Evolutionary conservation across 2,797 vertebrate genomes (phyloP), one percentile per base, ranked within the genome.

Genomic region (Gila robusta): DNA sequence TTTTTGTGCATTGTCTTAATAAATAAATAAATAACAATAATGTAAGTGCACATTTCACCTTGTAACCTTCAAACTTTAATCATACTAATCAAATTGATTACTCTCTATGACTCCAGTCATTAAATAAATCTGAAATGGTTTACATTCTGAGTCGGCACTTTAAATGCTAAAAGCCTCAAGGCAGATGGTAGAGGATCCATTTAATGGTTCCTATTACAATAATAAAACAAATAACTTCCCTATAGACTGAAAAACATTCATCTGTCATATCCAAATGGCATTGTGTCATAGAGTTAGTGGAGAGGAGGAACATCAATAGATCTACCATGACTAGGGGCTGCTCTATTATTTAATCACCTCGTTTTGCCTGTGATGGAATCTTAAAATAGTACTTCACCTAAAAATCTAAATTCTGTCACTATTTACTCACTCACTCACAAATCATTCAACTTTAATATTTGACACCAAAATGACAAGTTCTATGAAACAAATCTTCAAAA

Each of bases 141-240:
- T 83, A 23, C 28, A 49, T 52, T 44, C 10, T 16, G 5, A 54
- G n/a, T 26, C 3, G 35, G 10, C 21, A 39, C 5, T 23, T 82
- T 77, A 74, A 14, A 59, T 23, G 70, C 32, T 28, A 74, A 83
- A 1, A n/a, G 7, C 67, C 28, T 5, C 32, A 41, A 64, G 41
- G 54, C 32, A 77, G 17, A 56, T 72, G 6, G 7, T 69, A 70
- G 47, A 74, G 66, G 79, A 89, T 82, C 32, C 21, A 59, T 54
- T 83, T 41, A 35, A 86, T 84, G 67, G 35, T 52, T 44, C 23
- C 56, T 84, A 7, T 79, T 79, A 84, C 79, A 88, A 66, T 83
- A 89, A 86, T 76, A 52, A 79, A 66, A 72, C 67, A 2, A 82
- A 84, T 76, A 79, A 86, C 72, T 86, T 49, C 37, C 71, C 35